A percentile compares a stretch with the other conserved stretches of the same genome.
Evolutionary conservation across 2,797 vertebrate genomes (phyloP).

Genomic region (Urosaurus nigricauda): DNA sequence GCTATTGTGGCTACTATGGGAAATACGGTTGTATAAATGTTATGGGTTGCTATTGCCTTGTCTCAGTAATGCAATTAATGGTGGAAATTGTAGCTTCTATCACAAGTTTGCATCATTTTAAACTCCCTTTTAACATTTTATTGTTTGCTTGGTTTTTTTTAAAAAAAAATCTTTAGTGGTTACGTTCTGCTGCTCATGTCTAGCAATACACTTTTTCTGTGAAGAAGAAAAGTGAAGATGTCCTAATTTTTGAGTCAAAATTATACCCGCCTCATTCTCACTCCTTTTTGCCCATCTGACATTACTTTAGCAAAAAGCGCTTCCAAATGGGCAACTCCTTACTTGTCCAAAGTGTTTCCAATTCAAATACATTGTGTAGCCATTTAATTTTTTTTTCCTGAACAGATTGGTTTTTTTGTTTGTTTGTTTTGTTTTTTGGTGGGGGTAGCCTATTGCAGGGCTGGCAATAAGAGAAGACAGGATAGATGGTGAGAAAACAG

Average conservation of each 20-base stretch:
- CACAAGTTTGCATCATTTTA: background rate
- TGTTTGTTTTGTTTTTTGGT: background rate
- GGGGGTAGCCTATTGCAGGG: too few relatives aligned
- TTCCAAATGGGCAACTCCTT: too few relatives aligned
- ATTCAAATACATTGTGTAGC: background rate
- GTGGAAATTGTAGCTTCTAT: background rate
- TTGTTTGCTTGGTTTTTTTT: too few relatives aligned
- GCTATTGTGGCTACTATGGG: too few relatives aligned
- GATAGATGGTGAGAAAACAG: background rate
- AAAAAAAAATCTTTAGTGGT: background rate
- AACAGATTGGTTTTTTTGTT: too few relatives aligned
- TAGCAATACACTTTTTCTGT: background rate
- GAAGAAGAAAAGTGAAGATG: background rate
- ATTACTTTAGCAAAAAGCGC: too few relatives aligned
- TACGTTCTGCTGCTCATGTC: background rate
- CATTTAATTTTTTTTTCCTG: background rate
- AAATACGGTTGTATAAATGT: too few relatives aligned
- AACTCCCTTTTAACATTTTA: background rate
- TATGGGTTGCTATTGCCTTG: background rate
- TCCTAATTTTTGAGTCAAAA: background rate
- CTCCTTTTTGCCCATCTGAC: too few relatives aligned
- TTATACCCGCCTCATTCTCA: too few relatives aligned
- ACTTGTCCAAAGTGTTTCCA: background rate
- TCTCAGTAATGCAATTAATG: background rate
- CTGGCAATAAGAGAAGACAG: too few relatives aligned